Evolutionary conservation across 2,888 invertebrate genomes (phyloP).

Genomic region (Sesamia inferens): DNA sequence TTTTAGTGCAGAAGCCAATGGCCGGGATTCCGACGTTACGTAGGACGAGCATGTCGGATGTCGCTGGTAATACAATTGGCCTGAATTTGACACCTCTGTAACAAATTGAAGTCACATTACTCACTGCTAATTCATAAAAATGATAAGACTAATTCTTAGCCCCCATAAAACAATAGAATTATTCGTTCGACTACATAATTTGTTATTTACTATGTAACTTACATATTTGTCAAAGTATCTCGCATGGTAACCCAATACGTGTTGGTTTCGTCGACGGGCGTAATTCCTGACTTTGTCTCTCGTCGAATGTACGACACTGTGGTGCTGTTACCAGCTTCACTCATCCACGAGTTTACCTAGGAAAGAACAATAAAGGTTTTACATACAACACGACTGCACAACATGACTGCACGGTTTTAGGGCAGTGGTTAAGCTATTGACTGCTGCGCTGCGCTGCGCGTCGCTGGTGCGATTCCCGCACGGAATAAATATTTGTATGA

Average conservation of each 20-base stretch:
- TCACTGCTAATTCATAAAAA: background rate
- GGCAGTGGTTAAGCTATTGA: too few species aligned
- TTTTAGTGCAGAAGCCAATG: conserved; percentile 76
- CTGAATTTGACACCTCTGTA: conserved; percentile 71
- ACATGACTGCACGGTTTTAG: too few species aligned
- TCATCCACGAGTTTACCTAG: conserved; percentile 76
- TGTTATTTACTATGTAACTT: conserved; percentile 45
- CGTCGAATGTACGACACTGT: conserved; percentile 73
- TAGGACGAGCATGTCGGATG: conserved; percentile 74
- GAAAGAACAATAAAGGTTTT: conserved; percentile 13
- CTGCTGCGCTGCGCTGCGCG: too few species aligned
- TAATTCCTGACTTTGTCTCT: conserved; percentile 76
- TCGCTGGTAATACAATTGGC: conserved; percentile 73
- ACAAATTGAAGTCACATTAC: conserved; percentile 31
- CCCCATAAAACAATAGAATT: background rate
- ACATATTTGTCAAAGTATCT: conserved; percentile 83
- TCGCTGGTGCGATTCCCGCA: too few species aligned
- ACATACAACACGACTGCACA: background rate
- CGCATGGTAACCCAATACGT: conserved; percentile 93
- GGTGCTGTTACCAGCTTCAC: conserved; percentile 69
- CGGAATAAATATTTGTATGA: too few species aligned
- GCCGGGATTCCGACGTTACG: conserved; percentile 76
- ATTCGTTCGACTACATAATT: background rate
- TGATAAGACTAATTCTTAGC: background rate
- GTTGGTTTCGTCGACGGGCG: conserved; percentile 90